These are phyloP conservation scores for Zoanthus gigantus DNA, from an alignment of 92 coral and sea anemone genomes.

Conservation along the genomic window DNA sequence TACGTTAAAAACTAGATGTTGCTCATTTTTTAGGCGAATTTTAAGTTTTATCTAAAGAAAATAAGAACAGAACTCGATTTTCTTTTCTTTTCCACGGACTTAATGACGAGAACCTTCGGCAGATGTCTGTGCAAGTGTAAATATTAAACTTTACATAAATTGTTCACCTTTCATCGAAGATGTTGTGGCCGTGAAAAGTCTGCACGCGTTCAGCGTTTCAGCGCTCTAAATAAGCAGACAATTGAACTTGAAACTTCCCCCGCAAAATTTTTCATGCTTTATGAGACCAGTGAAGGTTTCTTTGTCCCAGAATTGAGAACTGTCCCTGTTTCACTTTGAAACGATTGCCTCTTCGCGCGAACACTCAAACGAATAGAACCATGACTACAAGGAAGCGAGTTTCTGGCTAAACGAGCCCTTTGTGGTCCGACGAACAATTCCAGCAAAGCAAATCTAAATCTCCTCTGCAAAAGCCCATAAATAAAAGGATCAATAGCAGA, in stretches of 20 bases:
- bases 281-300: slow-evolving; percentile 50
- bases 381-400: slow-evolving; percentile 79
- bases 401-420: slow-evolving; percentile 83
- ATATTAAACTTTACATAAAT: too few relatives aligned
- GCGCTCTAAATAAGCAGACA: neutral
- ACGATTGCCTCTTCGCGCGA: slow-evolving; percentile 77
- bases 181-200: too few relatives aligned
- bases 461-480: slow-evolving; percentile 89
- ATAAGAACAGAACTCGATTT: too few relatives aligned
- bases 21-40: too few relatives aligned
- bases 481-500: slow-evolving; percentile 93
- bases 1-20: too few relatives aligned
- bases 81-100: too few relatives aligned
- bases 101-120: too few relatives aligned
- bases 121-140: too few relatives aligned
- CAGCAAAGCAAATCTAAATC: slow-evolving; percentile 86
- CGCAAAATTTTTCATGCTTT: neutral
- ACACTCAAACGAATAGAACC: slow-evolving; percentile 73
- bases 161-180: too few relatives aligned
- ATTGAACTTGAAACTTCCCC: neutral
- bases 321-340: slow-evolving; percentile 87
- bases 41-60: too few relatives aligned
- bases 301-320: slow-evolving; percentile 67
- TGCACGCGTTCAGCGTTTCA: too few relatives aligned
- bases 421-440: slow-evolving; percentile 85